A percentile compares a stretch with the other conserved stretches of the same genome.
Evolutionary conservation across 2,113 vertebrate species (phyloP).

Genomic region (Cynoglossus semilaevis): DNA sequence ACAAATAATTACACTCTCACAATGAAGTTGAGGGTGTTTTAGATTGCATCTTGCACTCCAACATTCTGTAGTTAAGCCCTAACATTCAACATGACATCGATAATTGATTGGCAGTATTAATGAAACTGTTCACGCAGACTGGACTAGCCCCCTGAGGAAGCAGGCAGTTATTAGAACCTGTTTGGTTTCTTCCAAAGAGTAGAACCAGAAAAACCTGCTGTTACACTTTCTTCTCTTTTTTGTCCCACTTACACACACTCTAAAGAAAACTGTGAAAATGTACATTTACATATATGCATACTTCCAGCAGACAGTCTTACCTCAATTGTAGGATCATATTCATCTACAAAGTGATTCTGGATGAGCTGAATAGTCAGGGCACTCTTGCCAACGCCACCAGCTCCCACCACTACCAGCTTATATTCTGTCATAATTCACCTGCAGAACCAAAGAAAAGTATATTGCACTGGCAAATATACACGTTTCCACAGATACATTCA

Average conservation of each 20-base stretch:
- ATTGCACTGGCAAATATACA: neutral
- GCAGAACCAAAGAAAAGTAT: constrained; percentile 17
- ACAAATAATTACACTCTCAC: constrained; percentile 31
- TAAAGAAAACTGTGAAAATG: neutral
- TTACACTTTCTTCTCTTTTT: constrained; percentile 5
- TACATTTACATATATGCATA: neutral
- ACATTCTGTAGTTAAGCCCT: constrained; percentile 13
- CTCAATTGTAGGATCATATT: constrained; percentile 82
- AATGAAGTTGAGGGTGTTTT: constrained; percentile 13
- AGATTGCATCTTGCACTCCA: constrained; percentile 26
- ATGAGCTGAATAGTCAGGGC: constrained; percentile 81
- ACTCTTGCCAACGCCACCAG: constrained; percentile 80
- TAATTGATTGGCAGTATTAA: constrained; percentile 28
- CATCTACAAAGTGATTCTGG: constrained; percentile 81
- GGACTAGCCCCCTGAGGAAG: constrained; percentile 11
- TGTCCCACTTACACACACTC: constrained; percentile 9
- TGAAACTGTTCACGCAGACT: constrained; percentile 16
- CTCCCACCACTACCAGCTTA: constrained; percentile 80
- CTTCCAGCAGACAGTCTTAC: constrained; percentile 46
- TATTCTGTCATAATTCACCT: constrained; percentile 82
- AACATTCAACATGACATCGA: constrained; percentile 21
- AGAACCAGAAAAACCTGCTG: constrained; percentile 70
- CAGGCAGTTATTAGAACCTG: constrained; percentile 45
- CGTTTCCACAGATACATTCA: neutral
- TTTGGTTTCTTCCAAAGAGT: constrained; percentile 47